Percentiles rank a stretch among this genome's conserved stretches.
These are phyloP conservation scores for Cisticola juncidis DNA, from an alignment of 2,113 vertebrate genomes.

Conservation along the genomic window DNA sequence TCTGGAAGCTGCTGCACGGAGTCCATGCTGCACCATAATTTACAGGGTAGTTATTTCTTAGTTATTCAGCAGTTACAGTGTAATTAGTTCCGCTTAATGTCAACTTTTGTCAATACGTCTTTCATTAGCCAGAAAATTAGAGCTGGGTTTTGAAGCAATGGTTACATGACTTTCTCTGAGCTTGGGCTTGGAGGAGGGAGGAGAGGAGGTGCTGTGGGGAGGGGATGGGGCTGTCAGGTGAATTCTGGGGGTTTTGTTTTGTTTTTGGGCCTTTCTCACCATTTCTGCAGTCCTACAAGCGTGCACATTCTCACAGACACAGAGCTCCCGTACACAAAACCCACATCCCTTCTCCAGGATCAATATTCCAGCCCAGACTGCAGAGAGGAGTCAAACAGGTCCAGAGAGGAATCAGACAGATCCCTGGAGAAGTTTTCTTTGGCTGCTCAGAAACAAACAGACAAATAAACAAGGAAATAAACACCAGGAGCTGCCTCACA, in stretches of 20 bases:
- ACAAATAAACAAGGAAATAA: slow-evolving; percentile 30
- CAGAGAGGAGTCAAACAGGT: slow-evolving; percentile 3
- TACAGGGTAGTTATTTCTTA: slow-evolving; percentile 79
- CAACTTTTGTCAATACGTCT: slow-evolving; percentile 79
- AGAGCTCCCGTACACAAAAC: neutral
- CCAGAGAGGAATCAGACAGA: slow-evolving; percentile 24
- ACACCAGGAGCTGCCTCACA: neutral
- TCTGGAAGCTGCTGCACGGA: slow-evolving; percentile 54
- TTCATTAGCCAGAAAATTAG: slow-evolving; percentile 79
- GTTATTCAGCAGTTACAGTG: slow-evolving; percentile 81
- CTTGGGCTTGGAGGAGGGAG: neutral
- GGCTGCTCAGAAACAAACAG: slow-evolving; percentile 14
- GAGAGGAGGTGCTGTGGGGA: neutral
- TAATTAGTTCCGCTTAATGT: slow-evolving; percentile 83
- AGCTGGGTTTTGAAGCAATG: slow-evolving; percentile 60
- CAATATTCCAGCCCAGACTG: slow-evolving; percentile 33
- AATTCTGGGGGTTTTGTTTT: no score
- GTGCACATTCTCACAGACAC: fast-evolving
- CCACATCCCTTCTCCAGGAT: neutral
- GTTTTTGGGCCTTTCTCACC: no score
- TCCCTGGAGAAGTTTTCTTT: slow-evolving; percentile 21
- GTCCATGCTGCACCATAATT: slow-evolving; percentile 74
- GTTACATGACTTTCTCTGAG: neutral
- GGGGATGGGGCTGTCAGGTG: neutral
- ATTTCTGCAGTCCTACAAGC: neutral